phyloP scores from a whole-genome alignment of 2,888 invertebrate species.

The Gisinianus flammeolus region DNA sequence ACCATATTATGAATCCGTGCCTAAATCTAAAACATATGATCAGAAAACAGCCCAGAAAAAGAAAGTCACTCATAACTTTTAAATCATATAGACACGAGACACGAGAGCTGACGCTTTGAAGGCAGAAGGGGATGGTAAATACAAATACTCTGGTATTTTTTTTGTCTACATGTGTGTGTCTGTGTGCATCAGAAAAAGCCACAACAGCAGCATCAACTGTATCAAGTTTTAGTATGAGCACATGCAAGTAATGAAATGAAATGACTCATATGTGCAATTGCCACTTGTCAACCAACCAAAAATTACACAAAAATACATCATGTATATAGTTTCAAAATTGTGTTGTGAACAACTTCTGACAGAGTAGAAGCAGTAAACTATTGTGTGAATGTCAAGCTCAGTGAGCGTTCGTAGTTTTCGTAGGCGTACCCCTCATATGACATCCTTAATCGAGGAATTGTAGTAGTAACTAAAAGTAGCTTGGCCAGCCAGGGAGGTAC shows the following conservation, averaged over 20 bases:
- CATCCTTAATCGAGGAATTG: constrained; percentile 30
- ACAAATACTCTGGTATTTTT: too few relatives aligned
- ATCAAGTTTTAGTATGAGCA: background rate
- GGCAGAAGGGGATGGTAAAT: too few relatives aligned
- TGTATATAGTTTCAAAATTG: constrained; percentile 11
- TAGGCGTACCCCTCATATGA: constrained; percentile 28
- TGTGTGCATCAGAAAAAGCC: background rate
- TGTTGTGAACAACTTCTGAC: constrained; percentile 31
- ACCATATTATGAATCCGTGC: background rate
- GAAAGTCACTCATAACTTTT: background rate
- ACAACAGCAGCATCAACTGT: background rate
- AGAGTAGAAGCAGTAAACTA: constrained; percentile 22
- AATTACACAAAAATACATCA: constrained; percentile 14
- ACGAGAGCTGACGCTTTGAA: too few relatives aligned
- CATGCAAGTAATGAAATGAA: constrained; percentile 3
- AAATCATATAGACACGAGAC: too few relatives aligned
- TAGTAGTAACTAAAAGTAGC: too few relatives aligned
- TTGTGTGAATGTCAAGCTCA: constrained; percentile 40
- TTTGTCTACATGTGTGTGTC: background rate
- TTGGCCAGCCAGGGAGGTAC: constrained; percentile 28
- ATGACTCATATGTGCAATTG: background rate
- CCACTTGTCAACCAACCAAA: constrained; percentile 31
- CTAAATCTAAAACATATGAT: background rate
- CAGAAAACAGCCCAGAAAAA: background rate
- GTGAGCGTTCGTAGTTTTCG: constrained; percentile 16